Conservation (phyloP, 2,888 invertebrate genomes). For the Stenurella melanura region DNA sequence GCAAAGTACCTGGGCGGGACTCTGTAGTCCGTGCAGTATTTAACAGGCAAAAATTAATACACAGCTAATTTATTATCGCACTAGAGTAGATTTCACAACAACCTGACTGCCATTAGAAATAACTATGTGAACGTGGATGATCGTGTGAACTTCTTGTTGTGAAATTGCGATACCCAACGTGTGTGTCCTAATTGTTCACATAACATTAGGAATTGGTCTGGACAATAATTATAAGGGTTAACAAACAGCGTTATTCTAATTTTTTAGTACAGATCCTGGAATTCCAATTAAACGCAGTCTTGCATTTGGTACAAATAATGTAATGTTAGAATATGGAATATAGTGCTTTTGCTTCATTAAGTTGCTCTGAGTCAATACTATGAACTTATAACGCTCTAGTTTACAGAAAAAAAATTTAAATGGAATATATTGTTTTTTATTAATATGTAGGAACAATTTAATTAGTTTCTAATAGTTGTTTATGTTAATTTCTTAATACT, state of each 20-base stretch:
- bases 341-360: too few relatives aligned
- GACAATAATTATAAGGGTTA: background rate
- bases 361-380: too few relatives aligned
- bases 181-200: slow-evolving; percentile 50
- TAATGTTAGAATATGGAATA: too few relatives aligned
- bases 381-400: too few relatives aligned
- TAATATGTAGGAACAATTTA: too few relatives aligned
- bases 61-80: slow-evolving; percentile 54
- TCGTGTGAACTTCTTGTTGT: slow-evolving; percentile 55
- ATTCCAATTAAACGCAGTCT: too few relatives aligned
- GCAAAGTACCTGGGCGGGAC: slow-evolving; percentile 55
- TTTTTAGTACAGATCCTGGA: too few relatives aligned
- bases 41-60: slow-evolving; percentile 55
- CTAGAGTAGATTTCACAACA: slow-evolving; percentile 54
- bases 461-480: too few relatives aligned
- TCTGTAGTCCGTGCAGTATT: slow-evolving; percentile 49
- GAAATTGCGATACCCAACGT: slow-evolving; percentile 48
- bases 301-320: too few relatives aligned
- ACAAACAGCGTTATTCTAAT: background rate
- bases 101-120: slow-evolving; percentile 52
- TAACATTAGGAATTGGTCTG: slow-evolving; percentile 12
- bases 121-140: slow-evolving; percentile 58
- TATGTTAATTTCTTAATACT: too few relatives aligned
- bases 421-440: too few relatives aligned
- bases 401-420: too few relatives aligned